Evolutionary conservation across 1,140 invertebrate species (phyloP).

Genomic region (Lepidotrigona ventralis): DNA sequence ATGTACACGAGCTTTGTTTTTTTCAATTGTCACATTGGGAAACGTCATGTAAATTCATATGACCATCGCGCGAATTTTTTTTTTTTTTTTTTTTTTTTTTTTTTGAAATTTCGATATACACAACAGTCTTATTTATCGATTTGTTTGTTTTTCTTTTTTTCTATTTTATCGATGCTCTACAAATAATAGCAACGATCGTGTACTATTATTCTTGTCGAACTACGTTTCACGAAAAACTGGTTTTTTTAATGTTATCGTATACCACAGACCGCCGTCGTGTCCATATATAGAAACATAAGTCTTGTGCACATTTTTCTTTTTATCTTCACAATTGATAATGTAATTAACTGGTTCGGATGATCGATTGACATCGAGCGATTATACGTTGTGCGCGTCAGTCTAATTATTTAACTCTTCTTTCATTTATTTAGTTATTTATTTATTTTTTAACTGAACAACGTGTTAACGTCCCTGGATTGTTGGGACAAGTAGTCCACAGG

Average conservation of each 20-base stretch:
- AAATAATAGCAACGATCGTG: slow-evolving; percentile 44
- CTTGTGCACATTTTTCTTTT: slow-evolving; percentile 38
- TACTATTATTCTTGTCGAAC: slow-evolving; percentile 37
- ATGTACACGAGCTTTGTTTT: slow-evolving; percentile 58
- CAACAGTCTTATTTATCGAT: slow-evolving; percentile 45
- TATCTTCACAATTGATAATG: slow-evolving; percentile 26
- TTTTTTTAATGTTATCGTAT: slow-evolving; percentile 48
- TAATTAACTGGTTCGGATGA: slow-evolving; percentile 28
- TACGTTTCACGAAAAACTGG: slow-evolving; percentile 39
- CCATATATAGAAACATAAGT: slow-evolving; percentile 42
- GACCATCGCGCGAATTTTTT: slow-evolving; percentile 31
- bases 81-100: slow-evolving; percentile 1
- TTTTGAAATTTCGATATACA: slow-evolving; percentile 37
- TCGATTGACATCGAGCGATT: slow-evolving; percentile 33
- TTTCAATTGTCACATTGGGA: slow-evolving; percentile 52
- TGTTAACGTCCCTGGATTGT: slow-evolving; percentile 4
- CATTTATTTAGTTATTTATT: background rate
- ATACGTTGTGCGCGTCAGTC: slow-evolving; percentile 42
- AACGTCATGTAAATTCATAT: slow-evolving; percentile 51
- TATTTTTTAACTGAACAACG: slow-evolving; percentile 6
- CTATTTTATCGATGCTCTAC: slow-evolving; percentile 14
- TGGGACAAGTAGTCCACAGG: background rate
- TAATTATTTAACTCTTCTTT: slow-evolving; percentile 4
- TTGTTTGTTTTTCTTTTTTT: slow-evolving; percentile 4
- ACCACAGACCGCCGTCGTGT: slow-evolving; percentile 45